These are phyloP conservation scores for Bergia sp. DNA, from an alignment of 92 coral and sea anemone species.

Conservation along the genomic window DNA sequence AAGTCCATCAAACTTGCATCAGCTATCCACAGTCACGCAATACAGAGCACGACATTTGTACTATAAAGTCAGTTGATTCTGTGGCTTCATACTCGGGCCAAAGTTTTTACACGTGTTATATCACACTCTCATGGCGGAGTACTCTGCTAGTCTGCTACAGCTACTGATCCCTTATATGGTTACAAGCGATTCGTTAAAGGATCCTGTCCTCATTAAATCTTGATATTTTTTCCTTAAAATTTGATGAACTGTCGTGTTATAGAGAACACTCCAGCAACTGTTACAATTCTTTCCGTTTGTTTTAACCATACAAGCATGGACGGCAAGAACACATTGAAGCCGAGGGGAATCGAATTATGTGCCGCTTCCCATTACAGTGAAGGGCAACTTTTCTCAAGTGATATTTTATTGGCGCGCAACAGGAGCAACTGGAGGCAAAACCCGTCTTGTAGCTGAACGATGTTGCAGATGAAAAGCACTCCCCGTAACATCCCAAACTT, in stretches of 20 bases:
- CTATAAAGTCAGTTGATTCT: neutral
- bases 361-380: constrained; percentile 53
- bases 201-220: neutral
- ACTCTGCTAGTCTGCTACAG: neutral
- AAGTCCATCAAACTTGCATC: neutral
- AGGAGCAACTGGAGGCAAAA: constrained; percentile 91
- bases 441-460: constrained; percentile 71
- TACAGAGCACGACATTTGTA: neutral
- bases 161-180: neutral
- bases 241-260: neutral
- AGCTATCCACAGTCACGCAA: constrained; percentile 24
- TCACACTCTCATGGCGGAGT: too few species aligned
- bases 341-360: constrained; percentile 55
- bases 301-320: constrained; percentile 69
- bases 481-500: constrained; percentile 84
- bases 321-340: constrained; percentile 89
- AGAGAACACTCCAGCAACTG: neutral
- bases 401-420: constrained; percentile 83
- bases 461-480: constrained; percentile 89
- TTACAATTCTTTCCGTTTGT: neutral
- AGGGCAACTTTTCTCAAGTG: constrained; percentile 35
- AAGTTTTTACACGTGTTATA: neutral
- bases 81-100: neutral
- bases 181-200: neutral
- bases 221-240: neutral